A percentile compares a stretch with the other conserved stretches of the same genome.
phyloP scores from a whole-genome alignment of 2,113 vertebrate genomes.

The Sorex fumeus region DNA sequence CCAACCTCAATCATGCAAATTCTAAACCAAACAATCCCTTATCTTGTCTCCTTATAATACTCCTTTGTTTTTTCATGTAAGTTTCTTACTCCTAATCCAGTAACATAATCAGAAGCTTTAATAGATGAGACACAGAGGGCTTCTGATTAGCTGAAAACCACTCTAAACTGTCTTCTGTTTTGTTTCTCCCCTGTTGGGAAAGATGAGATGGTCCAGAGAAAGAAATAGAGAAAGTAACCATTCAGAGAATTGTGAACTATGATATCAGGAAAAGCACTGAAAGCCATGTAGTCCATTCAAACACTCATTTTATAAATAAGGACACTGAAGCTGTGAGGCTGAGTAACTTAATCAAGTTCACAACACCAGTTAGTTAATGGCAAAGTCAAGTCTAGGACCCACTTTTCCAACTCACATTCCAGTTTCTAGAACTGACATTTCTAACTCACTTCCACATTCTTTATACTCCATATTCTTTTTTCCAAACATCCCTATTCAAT shows the following conservation, averaged over 20 bases:
- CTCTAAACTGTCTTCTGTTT: constrained; percentile 66
- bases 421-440: constrained; percentile 50
- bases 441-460: constrained; percentile 5
- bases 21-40: constrained; percentile 64
- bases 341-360: constrained; percentile 1
- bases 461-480: constrained; percentile 51
- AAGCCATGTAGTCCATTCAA: constrained; percentile 7
- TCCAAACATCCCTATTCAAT: not conserved
- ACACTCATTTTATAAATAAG: constrained; percentile 39
- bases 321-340: constrained; percentile 44
- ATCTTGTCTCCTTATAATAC: constrained; percentile 59
- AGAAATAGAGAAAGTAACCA: constrained; percentile 55
- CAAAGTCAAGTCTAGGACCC: constrained; percentile 7
- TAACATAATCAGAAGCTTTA: constrained; percentile 74
- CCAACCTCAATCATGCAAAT: constrained; percentile 62
- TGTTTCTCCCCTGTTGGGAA: constrained; percentile 54
- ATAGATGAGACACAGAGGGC: constrained; percentile 54
- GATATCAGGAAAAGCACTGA: constrained; percentile 44
- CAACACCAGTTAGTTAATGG: constrained; percentile 21
- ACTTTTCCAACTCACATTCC: constrained; percentile 42
- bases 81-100: constrained; percentile 67
- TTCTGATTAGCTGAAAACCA: constrained; percentile 65
- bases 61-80: not conserved
- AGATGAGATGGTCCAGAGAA: constrained; percentile 53
- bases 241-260: constrained; percentile 41